Evolutionary conservation across 30 jellyfish, hydroid and myxozoan species (phyloP).

Genomic region (Hydra vulgaris): DNA sequence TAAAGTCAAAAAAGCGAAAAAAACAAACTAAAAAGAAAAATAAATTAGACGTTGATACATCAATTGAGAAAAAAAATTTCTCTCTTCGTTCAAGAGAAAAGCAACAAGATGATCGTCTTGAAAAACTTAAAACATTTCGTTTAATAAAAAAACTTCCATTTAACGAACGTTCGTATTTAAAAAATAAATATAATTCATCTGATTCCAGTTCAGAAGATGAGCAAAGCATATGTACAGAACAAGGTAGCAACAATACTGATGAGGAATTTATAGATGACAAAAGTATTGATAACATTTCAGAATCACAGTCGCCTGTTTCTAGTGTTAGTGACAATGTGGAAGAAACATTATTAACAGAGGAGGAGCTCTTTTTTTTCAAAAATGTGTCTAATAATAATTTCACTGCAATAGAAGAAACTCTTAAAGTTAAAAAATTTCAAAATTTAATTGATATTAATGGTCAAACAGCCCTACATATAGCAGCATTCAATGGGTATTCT

Average conservation of each 20-base stretch:
- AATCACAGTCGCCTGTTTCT: background rate
- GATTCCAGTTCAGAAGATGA: too few relatives aligned
- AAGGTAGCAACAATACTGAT: background rate
- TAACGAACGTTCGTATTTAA: background rate
- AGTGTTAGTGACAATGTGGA: background rate
- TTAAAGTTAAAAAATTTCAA: background rate
- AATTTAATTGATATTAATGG: constrained; percentile 18
- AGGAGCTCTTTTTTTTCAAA: background rate
- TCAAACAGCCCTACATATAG: constrained; percentile 44
- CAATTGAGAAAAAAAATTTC: background rate
- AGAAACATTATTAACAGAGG: background rate
- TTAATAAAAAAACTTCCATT: background rate
- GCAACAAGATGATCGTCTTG: background rate
- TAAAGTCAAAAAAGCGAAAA: too few relatives aligned
- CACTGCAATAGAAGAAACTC: background rate
- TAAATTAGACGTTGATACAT: background rate
- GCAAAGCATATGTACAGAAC: too few relatives aligned
- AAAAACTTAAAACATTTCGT: background rate
- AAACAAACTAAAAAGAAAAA: background rate
- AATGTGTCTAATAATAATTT: background rate
- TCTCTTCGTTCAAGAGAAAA: background rate
- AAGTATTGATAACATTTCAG: background rate
- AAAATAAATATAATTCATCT: background rate
- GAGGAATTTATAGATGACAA: background rate
- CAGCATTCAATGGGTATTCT: constrained; percentile 30